Percentiles rank a stretch among this genome's conserved stretches.
These are phyloP conservation scores for Acanthosoma haemorrhoidale DNA, from an alignment of 2,888 invertebrate genomes.

Conservation along the genomic window DNA sequence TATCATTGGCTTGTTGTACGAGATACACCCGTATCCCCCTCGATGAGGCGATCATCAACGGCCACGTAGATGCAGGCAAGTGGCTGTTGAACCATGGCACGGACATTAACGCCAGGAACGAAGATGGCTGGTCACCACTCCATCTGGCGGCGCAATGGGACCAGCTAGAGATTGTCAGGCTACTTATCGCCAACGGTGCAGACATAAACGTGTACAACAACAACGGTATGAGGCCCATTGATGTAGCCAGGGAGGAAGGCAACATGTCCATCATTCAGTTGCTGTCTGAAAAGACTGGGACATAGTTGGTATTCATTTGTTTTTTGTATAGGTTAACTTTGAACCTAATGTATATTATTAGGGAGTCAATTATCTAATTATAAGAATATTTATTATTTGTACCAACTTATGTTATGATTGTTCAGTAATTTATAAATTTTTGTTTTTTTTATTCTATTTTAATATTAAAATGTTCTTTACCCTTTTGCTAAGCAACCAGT, in stretches of 20 bases:
- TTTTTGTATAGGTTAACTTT: too few species aligned
- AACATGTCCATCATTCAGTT: neutral
- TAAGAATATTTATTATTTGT: too few species aligned
- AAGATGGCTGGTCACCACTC: neutral
- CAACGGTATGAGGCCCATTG: neutral
- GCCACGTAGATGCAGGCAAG: neutral
- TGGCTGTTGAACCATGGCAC: neutral
- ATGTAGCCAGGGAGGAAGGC: neutral
- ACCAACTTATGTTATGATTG: too few species aligned
- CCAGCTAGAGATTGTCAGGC: neutral
- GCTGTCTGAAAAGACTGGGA: too few species aligned
- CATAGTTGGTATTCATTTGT: too few species aligned
- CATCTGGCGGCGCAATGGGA: neutral
- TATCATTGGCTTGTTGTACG: neutral
- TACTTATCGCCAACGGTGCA: neutral
- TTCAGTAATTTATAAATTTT: too few species aligned
- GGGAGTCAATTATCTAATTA: too few species aligned
- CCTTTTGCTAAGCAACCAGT: too few species aligned
- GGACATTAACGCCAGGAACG: neutral
- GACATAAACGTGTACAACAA: neutral
- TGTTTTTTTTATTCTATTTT: too few species aligned
- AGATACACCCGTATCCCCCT: neutral
- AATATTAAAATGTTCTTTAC: too few species aligned
- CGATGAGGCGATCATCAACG: neutral
- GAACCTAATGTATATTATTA: too few species aligned